phyloP scores from a whole-genome alignment of 2,797 vertebrate genomes.

The Sebastes oblongus region DNA sequence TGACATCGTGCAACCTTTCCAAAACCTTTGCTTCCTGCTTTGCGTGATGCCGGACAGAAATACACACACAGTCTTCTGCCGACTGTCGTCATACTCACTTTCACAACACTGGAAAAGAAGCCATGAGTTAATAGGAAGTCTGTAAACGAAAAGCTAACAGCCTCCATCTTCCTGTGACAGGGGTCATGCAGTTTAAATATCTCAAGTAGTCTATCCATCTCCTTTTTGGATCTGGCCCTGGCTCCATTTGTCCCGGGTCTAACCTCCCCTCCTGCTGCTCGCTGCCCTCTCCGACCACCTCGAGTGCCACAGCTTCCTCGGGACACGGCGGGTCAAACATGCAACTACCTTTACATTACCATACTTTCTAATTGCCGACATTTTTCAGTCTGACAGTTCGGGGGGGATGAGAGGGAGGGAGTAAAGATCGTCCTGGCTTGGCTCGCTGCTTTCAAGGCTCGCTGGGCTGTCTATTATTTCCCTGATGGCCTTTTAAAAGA shows the following conservation, averaged over 20 bases:
- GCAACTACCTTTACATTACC: conserved; percentile 51
- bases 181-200: conserved; percentile 14
- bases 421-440: conserved; percentile 35
- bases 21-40: conserved; percentile 9
- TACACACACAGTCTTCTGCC: background rate
- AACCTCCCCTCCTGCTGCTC: conserved; percentile 27
- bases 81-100: background rate
- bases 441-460: conserved; percentile 53
- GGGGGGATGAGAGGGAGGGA: conserved; percentile 43
- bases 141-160: conserved; percentile 1
- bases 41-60: background rate
- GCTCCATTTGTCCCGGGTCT: conserved; percentile 19
- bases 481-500: conserved; percentile 69
- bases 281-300: conserved; percentile 39
- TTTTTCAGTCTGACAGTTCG: conserved; percentile 68
- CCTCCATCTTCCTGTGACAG: background rate
- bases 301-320: conserved; percentile 13
- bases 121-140: background rate
- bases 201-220: background rate
- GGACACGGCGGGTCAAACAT: conserved; percentile 39
- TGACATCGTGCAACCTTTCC: background rate
- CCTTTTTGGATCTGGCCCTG: background rate
- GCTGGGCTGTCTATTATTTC: conserved; percentile 62
- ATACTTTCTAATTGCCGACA: conserved; percentile 61
- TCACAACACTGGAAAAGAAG: background rate